Base-by-base conservation (phyloP, 30 jellyfish, hydroid and myxozoan genomes). In the Aurelia aurita complex sp. Pacific region DNA sequence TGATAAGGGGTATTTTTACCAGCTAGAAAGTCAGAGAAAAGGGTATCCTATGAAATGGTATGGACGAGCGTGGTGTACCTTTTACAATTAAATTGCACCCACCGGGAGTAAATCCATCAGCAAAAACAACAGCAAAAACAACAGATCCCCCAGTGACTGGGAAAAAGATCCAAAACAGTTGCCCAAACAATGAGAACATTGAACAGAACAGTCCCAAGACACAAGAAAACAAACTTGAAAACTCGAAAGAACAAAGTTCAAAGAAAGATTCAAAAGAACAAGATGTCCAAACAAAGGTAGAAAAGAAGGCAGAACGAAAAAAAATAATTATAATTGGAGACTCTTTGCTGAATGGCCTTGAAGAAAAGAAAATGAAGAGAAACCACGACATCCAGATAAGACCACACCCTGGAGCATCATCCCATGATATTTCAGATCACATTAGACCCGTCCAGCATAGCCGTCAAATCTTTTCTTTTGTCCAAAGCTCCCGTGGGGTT, bases 131-230 rank as follows among this genome's bases (percentile, higher is more conserved):
- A 65, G 29, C 29, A 23, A 23, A 23, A 23, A 23, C 29, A 23
- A 23, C 29, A 23, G 7, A 19, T 65, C 33, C 74, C 16, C 74
- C 38, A 10, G 74, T 14, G 13, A 43, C 74, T 43, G 74, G 74
- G 16, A 65, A 11, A 65, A 43, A 19, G 74, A 35, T 17, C 74
- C 42, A 65, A 65, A 4, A 6, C 74, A 65, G 38, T 17, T 65
- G 74, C 38, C 74, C 74, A 10, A 11, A 43, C 74, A 65, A 65
- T 65, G 74, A 65, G 42, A 65, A 65, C 9, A 65, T 43, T 1
- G 34, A 65, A 43, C 74, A 65, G 51, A 65, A 65, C 11, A 14
- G 9, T n/a, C 74, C 74, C 35, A 65, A 65, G 74, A 38, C 74
- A 65, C 74, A 65, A 65, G 74, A 43, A 43, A 65, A 65, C 4